Evolutionary conservation across 2,113 vertebrate species (phyloP), one percentile per base, ranked within the genome.

Genomic region (Zosterops lateralis): DNA sequence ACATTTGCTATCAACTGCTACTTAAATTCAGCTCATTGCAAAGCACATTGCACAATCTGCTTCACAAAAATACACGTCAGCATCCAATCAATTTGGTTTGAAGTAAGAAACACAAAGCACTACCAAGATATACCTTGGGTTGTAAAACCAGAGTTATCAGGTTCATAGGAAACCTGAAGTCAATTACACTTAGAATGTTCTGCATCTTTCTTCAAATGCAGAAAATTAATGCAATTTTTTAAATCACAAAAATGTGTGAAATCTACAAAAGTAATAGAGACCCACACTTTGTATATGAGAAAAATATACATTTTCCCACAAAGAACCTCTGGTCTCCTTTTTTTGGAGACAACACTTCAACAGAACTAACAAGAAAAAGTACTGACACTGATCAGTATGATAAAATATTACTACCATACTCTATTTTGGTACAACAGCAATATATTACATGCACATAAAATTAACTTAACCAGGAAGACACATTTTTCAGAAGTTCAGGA

Each of bases 401-500:
- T 97, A 94, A 97, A 97, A 97, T 98, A 98, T 97, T 96, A 97
- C 96, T 92, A 78, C 77, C 36, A 21, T 83, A 57, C n/a, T 85
- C 93, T 96, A 78, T 94, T 97, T 97, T 92, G 54, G 92, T 88
- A 93, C 79, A 92, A 90, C 57, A 72, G 57, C 45, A 78, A 83
- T 96, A 94, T 96, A 95, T 96, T 96, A 86, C 62, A 91, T 64
- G 83, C 60, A 94, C 81, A 74, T 75, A 93, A 96, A 97, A 94
- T 96, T 98, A 87, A 97, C 93, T 97, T 94, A 96, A 98, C 98
- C 98, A 98, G 98, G 98, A 98, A 99, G 98, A 96, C 97, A 97
- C 96, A 96, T 98, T 98, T 98, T 98, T 94, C 82, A 95, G 81
- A 90, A 97, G 96, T 96, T 95, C 94, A 97, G 97, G 96, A 96